Evolutionary conservation across 2,888 invertebrate species (phyloP).

Genomic region (Eledona agricola): DNA sequence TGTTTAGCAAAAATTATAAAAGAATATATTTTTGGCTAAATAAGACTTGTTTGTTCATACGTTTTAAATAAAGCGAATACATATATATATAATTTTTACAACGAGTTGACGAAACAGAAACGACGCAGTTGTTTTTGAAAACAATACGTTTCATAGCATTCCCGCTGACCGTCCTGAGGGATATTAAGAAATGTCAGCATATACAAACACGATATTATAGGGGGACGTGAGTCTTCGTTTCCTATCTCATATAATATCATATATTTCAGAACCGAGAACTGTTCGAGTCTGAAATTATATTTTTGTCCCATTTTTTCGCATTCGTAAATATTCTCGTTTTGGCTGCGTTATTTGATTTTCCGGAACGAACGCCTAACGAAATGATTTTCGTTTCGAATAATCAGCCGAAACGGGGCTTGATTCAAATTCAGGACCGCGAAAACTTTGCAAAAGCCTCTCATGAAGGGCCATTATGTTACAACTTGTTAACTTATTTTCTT

Average conservation of each 20-base stretch:
- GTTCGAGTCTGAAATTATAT: conserved; percentile 5
- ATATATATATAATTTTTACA: too few relatives aligned
- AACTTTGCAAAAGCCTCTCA: not conserved
- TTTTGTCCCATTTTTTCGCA: not conserved
- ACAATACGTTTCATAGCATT: conserved; percentile 11
- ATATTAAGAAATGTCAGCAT: conserved; percentile 32
- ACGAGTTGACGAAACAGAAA: too few relatives aligned
- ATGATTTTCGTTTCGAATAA: not conserved
- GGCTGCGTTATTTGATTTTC: not conserved
- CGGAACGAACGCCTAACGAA: not conserved
- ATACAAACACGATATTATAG: conserved; percentile 16
- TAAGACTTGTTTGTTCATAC: too few relatives aligned
- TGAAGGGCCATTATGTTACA: not conserved
- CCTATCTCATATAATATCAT: conserved; percentile 1
- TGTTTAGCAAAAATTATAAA: too few relatives aligned
- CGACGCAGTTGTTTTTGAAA: conserved; percentile 1
- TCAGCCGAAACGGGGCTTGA: too few relatives aligned
- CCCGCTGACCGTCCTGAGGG: conserved; percentile 15
- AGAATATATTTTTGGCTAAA: too few relatives aligned
- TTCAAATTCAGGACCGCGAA: conserved; percentile 1
- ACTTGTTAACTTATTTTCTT: conserved; percentile 3
- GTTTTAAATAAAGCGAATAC: too few relatives aligned
- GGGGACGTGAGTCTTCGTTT: conserved; percentile 1
- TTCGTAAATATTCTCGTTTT: conserved; percentile 1
- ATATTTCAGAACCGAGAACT: not conserved